phyloP scores from a whole-genome alignment of 2,888 invertebrate genomes.

The Zaprionus lineosus region DNA sequence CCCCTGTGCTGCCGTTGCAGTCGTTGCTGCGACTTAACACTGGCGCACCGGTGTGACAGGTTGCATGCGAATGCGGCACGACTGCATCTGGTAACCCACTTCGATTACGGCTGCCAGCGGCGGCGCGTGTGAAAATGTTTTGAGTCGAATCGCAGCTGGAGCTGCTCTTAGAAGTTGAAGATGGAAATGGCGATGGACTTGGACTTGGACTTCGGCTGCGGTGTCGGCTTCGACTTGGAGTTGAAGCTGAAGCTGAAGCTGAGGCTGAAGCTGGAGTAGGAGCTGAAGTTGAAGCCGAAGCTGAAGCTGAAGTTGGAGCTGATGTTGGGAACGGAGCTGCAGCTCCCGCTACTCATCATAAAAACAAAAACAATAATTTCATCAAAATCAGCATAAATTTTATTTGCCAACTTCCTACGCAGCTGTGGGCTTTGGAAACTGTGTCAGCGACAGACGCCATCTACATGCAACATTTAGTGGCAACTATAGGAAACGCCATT shows the following conservation, averaged over 20 bases:
- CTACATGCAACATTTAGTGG: constrained; percentile 35
- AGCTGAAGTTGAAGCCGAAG: too few relatives aligned
- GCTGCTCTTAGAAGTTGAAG: too few relatives aligned
- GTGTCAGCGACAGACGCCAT: constrained; percentile 45
- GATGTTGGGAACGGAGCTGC: constrained; percentile 15
- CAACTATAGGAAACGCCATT: constrained; percentile 24
- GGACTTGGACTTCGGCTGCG: too few relatives aligned
- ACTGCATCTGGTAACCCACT: constrained; percentile 75
- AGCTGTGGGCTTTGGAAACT: constrained; percentile 39
- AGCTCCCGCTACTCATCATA: constrained; percentile 58
- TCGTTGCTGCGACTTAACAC: constrained; percentile 2
- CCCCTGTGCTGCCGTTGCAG: neutral
- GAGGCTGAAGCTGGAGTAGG: too few relatives aligned
- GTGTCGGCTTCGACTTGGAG: too few relatives aligned
- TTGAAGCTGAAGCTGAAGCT: neutral
- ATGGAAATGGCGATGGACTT: too few relatives aligned
- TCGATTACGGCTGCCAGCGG: constrained; percentile 60
- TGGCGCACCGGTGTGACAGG: constrained; percentile 66
- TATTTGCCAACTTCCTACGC: constrained; percentile 38
- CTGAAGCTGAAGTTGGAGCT: too few relatives aligned
- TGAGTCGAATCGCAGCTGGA: constrained; percentile 26
- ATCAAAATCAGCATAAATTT: constrained; percentile 66
- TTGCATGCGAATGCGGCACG: constrained; percentile 75
- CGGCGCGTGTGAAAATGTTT: constrained; percentile 67
- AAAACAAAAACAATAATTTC: constrained; percentile 40